These are phyloP conservation scores for Genyomyrus donnyi DNA, from an alignment of 2,113 vertebrate genomes.

Conservation along the genomic window DNA sequence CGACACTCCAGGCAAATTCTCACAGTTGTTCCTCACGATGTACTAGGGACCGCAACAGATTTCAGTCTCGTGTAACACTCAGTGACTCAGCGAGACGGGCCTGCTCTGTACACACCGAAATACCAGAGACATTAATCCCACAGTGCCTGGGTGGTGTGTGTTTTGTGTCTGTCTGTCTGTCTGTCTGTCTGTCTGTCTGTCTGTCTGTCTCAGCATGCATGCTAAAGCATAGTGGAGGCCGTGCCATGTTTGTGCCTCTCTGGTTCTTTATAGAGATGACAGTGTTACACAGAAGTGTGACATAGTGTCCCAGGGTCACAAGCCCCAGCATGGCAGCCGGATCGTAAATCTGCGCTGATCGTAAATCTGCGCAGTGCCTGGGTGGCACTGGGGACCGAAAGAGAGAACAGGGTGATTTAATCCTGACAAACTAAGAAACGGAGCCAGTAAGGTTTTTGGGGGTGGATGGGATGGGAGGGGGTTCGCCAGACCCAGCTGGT, in stretches of 20 bases:
- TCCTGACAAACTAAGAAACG: not conserved
- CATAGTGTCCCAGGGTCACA: not conserved
- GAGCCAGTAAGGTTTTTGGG: not conserved
- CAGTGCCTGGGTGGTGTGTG: conserved; percentile 13
- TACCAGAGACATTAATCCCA: conserved; percentile 49
- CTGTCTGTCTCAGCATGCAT: not conserved
- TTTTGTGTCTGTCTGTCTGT: no score
- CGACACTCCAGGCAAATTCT: conserved; percentile 33
- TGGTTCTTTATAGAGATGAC: not conserved
- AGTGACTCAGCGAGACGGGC: conserved; percentile 48
- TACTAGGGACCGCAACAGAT: conserved; percentile 37
- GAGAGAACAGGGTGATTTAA: not conserved
- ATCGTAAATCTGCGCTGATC: not conserved
- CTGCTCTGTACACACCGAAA: conserved; percentile 41
- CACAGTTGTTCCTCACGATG: conserved; percentile 42
- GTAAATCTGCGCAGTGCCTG: not conserved
- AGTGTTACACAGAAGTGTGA: not conserved
- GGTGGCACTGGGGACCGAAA: not conserved
- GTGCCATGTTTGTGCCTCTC: not conserved
- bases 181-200: not conserved
- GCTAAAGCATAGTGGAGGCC: not conserved
- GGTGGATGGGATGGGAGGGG: not conserved
- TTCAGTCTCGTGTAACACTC: conserved; percentile 36
- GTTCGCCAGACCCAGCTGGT: conserved; percentile 21
- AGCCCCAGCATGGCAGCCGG: not conserved